Conservation (phyloP, 2,797 vertebrate genomes). For the Lagodon rhomboides region DNA sequence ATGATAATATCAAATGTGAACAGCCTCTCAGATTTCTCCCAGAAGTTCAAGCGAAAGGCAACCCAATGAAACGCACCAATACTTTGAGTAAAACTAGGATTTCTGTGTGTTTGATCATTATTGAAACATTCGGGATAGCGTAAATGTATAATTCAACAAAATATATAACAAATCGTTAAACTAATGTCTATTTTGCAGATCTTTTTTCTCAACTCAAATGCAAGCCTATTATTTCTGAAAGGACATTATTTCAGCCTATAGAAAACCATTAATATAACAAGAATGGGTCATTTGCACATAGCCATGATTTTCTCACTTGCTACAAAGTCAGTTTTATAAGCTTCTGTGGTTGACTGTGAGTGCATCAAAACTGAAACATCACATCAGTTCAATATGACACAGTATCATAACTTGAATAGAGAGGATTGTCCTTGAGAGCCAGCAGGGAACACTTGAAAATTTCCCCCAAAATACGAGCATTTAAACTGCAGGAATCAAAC, state of each 20-base stretch:
- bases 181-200: background rate
- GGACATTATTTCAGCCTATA: background rate
- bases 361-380: constrained; percentile 10
- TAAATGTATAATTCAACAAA: too few species aligned
- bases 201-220: background rate
- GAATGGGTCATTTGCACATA: background rate
- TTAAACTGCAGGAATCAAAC: constrained; percentile 31
- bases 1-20: too few species aligned
- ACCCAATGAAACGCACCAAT: too few species aligned
- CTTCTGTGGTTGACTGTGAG: background rate
- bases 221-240: background rate
- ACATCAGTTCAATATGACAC: background rate
- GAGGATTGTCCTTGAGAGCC: constrained; percentile 30
- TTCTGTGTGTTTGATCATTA: too few species aligned
- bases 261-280: background rate
- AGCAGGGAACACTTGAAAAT: constrained; percentile 12
- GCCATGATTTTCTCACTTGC: constrained; percentile 3
- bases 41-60: too few species aligned
- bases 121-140: too few species aligned
- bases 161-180: background rate
- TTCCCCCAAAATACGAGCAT: constrained; percentile 16
- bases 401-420: background rate
- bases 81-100: too few species aligned
- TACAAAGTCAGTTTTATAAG: background rate
- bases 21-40: too few species aligned